Evolutionary conservation across 2,888 invertebrate species (phyloP).

Genomic region (Strigamia crassipes): DNA sequence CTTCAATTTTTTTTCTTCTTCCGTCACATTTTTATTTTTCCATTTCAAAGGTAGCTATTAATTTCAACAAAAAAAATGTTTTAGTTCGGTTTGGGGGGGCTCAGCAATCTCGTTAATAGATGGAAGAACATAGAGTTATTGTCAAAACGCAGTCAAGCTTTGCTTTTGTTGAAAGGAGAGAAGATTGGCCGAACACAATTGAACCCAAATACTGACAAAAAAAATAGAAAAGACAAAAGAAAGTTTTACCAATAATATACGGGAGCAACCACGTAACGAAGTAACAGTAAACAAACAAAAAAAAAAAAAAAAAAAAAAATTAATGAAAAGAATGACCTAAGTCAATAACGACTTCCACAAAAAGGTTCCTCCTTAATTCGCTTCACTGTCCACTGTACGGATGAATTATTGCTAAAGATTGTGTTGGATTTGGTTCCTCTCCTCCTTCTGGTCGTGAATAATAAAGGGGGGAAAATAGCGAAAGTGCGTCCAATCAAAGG

Average conservation of each 20-base stretch:
- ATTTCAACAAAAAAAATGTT: background rate
- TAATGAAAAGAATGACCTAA: conserved; percentile 6
- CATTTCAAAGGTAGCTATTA: background rate
- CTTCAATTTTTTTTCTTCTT: background rate
- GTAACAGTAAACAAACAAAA: background rate
- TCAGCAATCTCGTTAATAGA: conserved; percentile 26
- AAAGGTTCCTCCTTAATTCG: conserved; percentile 1
- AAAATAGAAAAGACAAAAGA: conserved; percentile 17
- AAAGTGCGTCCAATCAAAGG: conserved; percentile 21
- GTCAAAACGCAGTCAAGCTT: conserved; percentile 37
- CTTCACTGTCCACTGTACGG: background rate
- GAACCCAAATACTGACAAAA: conserved; percentile 2
- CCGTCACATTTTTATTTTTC: background rate
- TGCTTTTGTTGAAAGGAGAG: conserved; percentile 20
- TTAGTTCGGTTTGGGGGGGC: background rate
- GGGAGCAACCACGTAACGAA: background rate
- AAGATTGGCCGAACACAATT: conserved; percentile 20
- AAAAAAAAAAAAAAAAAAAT: background rate
- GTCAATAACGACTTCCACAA: conserved; percentile 24
- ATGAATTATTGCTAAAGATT: background rate
- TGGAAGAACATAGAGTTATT: background rate
- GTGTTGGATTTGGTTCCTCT: background rate
- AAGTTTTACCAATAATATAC: conserved; percentile 8
- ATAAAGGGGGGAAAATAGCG: background rate
- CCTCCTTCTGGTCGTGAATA: background rate